phyloP scores from a whole-genome alignment of 2,113 vertebrate species.

The Holacanthus passer region DNA sequence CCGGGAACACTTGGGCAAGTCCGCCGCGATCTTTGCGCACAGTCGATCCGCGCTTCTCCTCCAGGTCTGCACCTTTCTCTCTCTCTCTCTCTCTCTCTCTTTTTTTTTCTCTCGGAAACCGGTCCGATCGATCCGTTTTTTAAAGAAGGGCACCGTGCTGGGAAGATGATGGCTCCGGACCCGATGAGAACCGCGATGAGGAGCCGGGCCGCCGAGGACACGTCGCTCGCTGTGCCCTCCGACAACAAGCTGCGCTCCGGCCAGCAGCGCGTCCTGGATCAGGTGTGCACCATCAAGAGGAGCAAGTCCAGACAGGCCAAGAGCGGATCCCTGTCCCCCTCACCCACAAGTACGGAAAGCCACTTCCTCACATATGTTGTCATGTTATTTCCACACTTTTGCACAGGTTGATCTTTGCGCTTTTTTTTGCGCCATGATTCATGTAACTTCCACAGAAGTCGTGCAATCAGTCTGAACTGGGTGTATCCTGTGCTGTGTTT shows the following conservation, averaged over 20 bases:
- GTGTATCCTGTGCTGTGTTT: no score
- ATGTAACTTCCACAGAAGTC: no score
- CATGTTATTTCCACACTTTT: no score
- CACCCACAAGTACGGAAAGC: slow-evolving; percentile 71
- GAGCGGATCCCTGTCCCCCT: slow-evolving; percentile 27
- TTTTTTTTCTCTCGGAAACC: neutral
- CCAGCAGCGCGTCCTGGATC: slow-evolving; percentile 79
- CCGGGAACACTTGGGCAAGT: slow-evolving; percentile 13
- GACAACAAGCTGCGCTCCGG: slow-evolving; percentile 73
- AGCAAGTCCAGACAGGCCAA: slow-evolving; percentile 67
- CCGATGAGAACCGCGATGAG: slow-evolving; percentile 73
- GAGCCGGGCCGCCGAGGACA: slow-evolving; percentile 69
- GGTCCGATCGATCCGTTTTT: neutral
- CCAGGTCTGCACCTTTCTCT: neutral
- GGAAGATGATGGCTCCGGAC: slow-evolving; percentile 71
- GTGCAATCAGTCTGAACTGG: no score
- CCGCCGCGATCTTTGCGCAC: neutral
- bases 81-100: no score
- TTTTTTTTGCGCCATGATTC: no score
- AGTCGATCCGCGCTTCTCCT: neutral
- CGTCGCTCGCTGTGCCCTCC: slow-evolving; percentile 84
- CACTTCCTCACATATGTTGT: no score
- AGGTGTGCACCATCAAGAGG: slow-evolving; percentile 81
- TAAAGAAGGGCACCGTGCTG: neutral
- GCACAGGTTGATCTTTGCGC: no score